Evolutionary conservation across 2,797 vertebrate genomes (phyloP).

Genomic region (Gambusia yucatana): DNA sequence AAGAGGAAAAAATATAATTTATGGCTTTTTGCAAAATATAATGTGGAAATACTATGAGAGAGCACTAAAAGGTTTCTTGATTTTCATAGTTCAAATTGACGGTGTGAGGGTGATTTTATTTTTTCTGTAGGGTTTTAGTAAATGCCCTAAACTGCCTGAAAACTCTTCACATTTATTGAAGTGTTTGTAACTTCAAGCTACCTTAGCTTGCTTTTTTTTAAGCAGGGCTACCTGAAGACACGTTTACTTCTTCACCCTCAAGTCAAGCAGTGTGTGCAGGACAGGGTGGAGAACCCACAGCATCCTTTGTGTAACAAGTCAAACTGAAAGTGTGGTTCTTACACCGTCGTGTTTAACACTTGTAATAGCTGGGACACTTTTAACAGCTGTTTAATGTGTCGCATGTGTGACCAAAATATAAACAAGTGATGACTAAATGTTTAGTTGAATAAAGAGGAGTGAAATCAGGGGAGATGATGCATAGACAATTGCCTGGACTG

Average conservation of each 20-base stretch:
- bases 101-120: background rate
- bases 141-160: background rate
- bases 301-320: conserved; percentile 17
- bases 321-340: background rate
- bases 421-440: conserved; percentile 7
- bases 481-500: conserved; percentile 16
- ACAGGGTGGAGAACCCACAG: conserved; percentile 20
- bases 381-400: background rate
- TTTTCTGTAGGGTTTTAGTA: background rate
- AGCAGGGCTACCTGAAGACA: conserved; percentile 6
- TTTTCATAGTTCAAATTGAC: background rate
- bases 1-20: background rate
- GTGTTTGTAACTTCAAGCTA: background rate
- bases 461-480: conserved; percentile 21
- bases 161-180: background rate
- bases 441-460: conserved; percentile 3
- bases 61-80: background rate
- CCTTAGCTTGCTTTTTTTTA: background rate
- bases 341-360: background rate
- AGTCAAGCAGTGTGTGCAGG: conserved; percentile 17
- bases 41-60: background rate
- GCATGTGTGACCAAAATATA: background rate
- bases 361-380: background rate
- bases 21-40: background rate
- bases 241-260: conserved; percentile 15